Conservation (phyloP, 1,140 invertebrate genomes). For the Latrodectus geometricus region DNA sequence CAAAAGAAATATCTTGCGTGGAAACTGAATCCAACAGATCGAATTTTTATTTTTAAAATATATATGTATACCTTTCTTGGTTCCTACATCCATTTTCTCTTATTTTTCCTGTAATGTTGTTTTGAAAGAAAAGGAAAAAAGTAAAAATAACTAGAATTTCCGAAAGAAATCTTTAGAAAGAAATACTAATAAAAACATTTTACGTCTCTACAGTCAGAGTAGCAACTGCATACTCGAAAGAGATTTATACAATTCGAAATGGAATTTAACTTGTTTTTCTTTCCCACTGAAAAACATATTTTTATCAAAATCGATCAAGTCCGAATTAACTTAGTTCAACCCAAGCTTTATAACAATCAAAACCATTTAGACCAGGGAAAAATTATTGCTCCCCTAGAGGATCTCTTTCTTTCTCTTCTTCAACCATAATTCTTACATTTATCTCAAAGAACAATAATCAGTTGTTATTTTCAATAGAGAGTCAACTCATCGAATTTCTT, state of each 20-base stretch:
- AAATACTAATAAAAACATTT: conserved; percentile 17
- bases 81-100: conserved; percentile 13
- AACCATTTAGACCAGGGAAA: background rate
- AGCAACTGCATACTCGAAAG: background rate
- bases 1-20: background rate
- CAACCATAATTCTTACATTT: background rate
- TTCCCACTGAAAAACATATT: background rate
- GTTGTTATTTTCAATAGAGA: background rate
- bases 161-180: background rate
- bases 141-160: background rate
- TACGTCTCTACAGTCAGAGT: background rate
- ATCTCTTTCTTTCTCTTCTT: background rate
- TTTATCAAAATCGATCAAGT: conserved; percentile 4
- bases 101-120: background rate
- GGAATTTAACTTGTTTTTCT: conserved; percentile 9
- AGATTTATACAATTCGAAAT: conserved; percentile 11
- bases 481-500: background rate
- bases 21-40: conserved; percentile 5
- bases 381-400: background rate
- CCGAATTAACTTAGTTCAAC: conserved; percentile 9
- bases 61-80: background rate
- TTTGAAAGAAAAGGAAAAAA: conserved; percentile 1
- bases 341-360: conserved; percentile 12
- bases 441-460: background rate
- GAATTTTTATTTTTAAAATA: background rate